These are phyloP conservation scores for Aurelia sp. DNA, from an alignment of 30 jellyfish, hydroid and myxozoan genomes.

Conservation along the genomic window DNA sequence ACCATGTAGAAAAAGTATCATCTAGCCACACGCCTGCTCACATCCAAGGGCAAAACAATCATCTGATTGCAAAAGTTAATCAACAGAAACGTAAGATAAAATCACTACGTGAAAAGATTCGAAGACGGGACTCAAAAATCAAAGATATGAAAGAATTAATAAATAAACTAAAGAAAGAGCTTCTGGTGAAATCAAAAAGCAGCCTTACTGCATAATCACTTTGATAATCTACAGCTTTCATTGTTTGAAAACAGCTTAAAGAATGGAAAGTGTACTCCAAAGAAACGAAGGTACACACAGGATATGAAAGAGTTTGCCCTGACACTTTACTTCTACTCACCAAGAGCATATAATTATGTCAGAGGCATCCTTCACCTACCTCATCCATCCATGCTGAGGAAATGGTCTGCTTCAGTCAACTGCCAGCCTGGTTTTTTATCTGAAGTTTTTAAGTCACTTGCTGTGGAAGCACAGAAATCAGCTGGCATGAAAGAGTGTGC, in stretches of 20 bases:
- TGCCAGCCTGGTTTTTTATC: conserved; percentile 59
- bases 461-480: background rate
- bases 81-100: conserved; percentile 27
- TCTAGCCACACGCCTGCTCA: too few relatives aligned
- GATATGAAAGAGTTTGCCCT: conserved; percentile 49
- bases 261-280: conserved; percentile 14
- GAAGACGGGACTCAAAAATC: conserved; percentile 43
- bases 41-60: too few relatives aligned
- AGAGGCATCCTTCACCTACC: conserved; percentile 49
- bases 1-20: too few relatives aligned
- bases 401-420: conserved; percentile 63
- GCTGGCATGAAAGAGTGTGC: conserved; percentile 57
- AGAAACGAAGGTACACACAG: conserved; percentile 17
- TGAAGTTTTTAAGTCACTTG: conserved; percentile 32
- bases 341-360: conserved; percentile 56
- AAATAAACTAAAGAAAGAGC: conserved; percentile 27
- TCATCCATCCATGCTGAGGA: conserved; percentile 65
- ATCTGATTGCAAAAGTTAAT: background rate
- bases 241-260: conserved; percentile 23
- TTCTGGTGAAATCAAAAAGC: conserved; percentile 46
- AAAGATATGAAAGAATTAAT: conserved; percentile 29
- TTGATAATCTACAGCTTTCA: conserved; percentile 49
- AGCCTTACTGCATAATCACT: conserved; percentile 35
- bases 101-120: conserved; percentile 32
- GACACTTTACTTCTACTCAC: conserved; percentile 42